A percentile compares a stretch with the other conserved stretches of the same genome.
Evolutionary conservation across 2,888 invertebrate genomes (phyloP).

Genomic region (Patella depressa): DNA sequence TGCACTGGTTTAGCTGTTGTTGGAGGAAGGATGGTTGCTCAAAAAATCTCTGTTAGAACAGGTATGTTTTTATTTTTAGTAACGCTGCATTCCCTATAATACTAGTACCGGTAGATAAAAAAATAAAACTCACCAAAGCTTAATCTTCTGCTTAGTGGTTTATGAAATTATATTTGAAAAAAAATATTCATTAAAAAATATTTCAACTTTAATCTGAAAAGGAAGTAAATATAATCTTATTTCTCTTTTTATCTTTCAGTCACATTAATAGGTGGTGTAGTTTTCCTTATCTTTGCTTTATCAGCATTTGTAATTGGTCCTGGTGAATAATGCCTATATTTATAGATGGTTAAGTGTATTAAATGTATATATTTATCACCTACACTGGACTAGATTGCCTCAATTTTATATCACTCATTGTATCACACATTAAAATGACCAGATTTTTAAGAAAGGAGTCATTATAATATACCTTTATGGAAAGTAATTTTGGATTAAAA

Average conservation of each 20-base stretch:
- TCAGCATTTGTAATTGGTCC: constrained; percentile 91
- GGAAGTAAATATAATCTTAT: not conserved
- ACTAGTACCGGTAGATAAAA: too few relatives aligned
- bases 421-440: too few relatives aligned
- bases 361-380: too few relatives aligned
- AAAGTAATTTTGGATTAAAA: too few relatives aligned
- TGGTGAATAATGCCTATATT: constrained; percentile 21
- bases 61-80: constrained; percentile 76
- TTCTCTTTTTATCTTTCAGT: constrained; percentile 79
- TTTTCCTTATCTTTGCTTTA: constrained; percentile 93
- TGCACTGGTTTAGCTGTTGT: constrained; percentile 98
- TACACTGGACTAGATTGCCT: too few relatives aligned
- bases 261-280: constrained; percentile 94
- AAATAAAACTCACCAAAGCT: too few relatives aligned
- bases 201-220: not conserved
- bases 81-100: too few relatives aligned
- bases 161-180: not conserved
- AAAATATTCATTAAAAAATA: not conserved
- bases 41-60: constrained; percentile 96
- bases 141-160: too few relatives aligned
- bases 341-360: too few relatives aligned
- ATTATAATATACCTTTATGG: too few relatives aligned
- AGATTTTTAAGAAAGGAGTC: too few relatives aligned
- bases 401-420: too few relatives aligned
- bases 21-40: constrained; percentile 96